Evolutionary conservation across 2,113 vertebrate genomes (phyloP), one percentile per base, ranked within the genome.

Genomic region (Genyomyrus donnyi): DNA sequence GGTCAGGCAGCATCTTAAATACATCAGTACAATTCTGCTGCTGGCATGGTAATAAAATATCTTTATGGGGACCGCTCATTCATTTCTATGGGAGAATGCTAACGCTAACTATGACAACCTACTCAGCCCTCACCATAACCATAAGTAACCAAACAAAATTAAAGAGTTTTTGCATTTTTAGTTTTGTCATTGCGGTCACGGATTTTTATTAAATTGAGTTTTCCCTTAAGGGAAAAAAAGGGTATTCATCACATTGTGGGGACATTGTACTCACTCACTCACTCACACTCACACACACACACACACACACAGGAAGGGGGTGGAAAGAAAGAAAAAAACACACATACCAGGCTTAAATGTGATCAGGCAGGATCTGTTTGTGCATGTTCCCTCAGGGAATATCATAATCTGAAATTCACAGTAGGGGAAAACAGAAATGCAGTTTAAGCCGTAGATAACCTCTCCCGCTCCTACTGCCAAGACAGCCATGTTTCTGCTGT

Each of bases 341-440:
- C 74, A 96, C 97, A 58, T 96, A 99, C 98, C 98, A 94, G 98
- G 98, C 92, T 99, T 99, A 94, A 99, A 99, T 88, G 98, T 99
- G 93, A 99, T 99, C 85, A 99, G 95, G 93, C 98, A 99, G 93
- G 98, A 98, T 94, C 98, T 97, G 92, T 99, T 99, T 85, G 98
- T 99, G 91, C 98, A 99, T 0, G 98, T 99, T 92, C 98, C 98
- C 92, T 99, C 98, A 90, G 98, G 98, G 94, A 99, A 99, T 94
- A 99, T 99, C 98, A 99, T 99, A 91, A 99, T 98, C 98, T 99
- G 94, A 19, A 93, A 92, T 53, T 86, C 48, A 86, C 5, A 86
- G 13, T 49, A 50, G 46, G n/a, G n/a, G 24, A 52, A n/a, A 50
- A n/a, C 3, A n/a, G 85, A 46, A 53, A 85, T 48, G 19, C 42